Conservation (phyloP, 2,888 invertebrate genomes). For the Pseudococcus jackbeardsleyi region DNA sequence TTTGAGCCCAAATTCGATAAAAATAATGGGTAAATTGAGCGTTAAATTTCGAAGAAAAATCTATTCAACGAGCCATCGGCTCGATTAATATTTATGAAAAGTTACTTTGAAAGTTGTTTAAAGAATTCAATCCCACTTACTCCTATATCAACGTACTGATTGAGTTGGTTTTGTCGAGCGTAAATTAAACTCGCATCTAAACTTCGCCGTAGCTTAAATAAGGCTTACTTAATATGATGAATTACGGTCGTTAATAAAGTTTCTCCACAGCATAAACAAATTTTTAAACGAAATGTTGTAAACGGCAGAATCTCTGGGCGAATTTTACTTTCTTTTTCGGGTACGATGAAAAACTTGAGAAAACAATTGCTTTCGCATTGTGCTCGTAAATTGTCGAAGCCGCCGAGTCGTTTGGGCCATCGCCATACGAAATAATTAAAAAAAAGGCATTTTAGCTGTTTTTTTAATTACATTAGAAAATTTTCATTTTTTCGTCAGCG, state of each 20-base stretch:
- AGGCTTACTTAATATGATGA: conserved; percentile 30
- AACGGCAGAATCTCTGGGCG: not conserved
- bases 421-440: not conserved
- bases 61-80: too few species aligned
- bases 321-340: not conserved
- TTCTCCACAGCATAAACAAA: not conserved
- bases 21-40: not conserved
- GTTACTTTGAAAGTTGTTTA: not conserved
- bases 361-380: conserved; percentile 20
- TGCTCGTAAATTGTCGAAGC: not conserved
- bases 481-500: not conserved
- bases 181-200: conserved; percentile 25
- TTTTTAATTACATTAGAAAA: conserved; percentile 33
- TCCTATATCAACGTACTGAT: conserved; percentile 14
- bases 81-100: conserved; percentile 28
- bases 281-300: not conserved
- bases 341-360: not conserved
- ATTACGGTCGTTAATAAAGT: conserved; percentile 44
- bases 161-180: conserved; percentile 26
- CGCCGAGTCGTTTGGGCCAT: not conserved
- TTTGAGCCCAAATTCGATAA: not conserved
- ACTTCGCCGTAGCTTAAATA: conserved; percentile 3
- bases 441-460: not conserved
- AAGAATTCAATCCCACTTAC: not conserved
- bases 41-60: not conserved